These are phyloP conservation scores for Phenacoccus solenopsis DNA, from an alignment of 1,140 invertebrate species.

Conservation along the genomic window DNA sequence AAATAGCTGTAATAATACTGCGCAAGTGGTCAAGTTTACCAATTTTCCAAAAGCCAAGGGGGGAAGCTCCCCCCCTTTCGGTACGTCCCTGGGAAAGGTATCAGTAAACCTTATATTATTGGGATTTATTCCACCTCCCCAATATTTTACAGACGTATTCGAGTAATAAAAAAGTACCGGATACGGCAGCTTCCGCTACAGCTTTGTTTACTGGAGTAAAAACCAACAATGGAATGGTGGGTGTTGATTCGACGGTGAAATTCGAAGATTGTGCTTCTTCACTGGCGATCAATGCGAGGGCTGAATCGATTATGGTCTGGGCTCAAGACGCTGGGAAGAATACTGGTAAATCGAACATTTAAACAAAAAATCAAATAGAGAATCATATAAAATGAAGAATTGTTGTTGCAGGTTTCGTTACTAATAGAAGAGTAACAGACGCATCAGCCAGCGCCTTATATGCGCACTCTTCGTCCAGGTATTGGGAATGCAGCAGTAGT, in stretches of 20 bases:
- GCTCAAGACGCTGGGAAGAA: constrained; percentile 58
- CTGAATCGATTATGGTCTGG: constrained; percentile 42
- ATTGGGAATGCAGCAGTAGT: constrained; percentile 72
- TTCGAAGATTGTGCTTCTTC: constrained; percentile 51
- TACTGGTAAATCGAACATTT: constrained; percentile 54
- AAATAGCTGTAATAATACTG: too few species aligned
- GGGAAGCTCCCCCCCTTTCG: too few species aligned
- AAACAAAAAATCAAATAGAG: too few species aligned
- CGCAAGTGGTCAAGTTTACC: too few species aligned
- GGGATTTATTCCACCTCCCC: too few species aligned
- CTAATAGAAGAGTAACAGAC: constrained; percentile 65
- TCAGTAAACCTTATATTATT: too few species aligned
- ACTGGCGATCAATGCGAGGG: constrained; percentile 39
- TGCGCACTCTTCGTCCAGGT: constrained; percentile 59
- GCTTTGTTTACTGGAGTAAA: constrained; percentile 78
- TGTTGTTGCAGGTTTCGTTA: constrained; percentile 53
- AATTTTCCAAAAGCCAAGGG: too few species aligned
- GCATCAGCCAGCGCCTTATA: constrained; percentile 68
- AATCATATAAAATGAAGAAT: too few species aligned
- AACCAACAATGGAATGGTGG: constrained; percentile 61
- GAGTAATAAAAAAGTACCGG: constrained; percentile 72
- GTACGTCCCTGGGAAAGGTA: too few species aligned
- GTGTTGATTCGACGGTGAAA: constrained; percentile 56
- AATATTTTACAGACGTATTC: constrained; percentile 85
- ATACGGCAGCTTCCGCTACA: constrained; percentile 78